Evolutionary conservation across 2,888 invertebrate genomes (phyloP).

Genomic region (Ochropleura plecta): DNA sequence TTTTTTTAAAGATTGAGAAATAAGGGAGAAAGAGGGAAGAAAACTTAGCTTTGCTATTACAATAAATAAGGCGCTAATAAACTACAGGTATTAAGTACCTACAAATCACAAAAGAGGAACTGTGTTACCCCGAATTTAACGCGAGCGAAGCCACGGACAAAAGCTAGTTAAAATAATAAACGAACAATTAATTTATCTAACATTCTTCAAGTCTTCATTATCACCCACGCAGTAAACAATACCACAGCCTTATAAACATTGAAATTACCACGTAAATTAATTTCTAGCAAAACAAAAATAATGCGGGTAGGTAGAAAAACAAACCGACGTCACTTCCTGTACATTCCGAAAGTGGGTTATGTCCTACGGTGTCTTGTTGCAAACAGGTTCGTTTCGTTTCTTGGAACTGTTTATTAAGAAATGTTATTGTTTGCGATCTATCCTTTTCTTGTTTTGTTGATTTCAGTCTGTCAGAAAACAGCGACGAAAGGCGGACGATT

Average conservation of each 20-base stretch:
- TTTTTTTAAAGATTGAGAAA: no score
- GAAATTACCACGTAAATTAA: constrained; percentile 7
- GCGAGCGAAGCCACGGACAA: no score
- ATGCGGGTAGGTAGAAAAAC: constrained; percentile 17
- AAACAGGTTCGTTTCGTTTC: neutral
- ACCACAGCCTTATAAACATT: neutral
- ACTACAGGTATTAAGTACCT: no score
- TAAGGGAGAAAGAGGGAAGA: no score
- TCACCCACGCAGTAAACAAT: neutral
- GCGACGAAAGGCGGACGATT: no score
- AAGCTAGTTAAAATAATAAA: constrained; percentile 3
- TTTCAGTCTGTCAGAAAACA: no score
- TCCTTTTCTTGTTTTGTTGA: no score
- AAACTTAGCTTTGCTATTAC: no score
- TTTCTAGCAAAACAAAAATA: constrained; percentile 5
- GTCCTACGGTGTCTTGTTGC: neutral
- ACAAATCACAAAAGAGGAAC: no score
- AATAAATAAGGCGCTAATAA: no score
- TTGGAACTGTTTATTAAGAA: neutral
- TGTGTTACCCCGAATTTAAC: no score
- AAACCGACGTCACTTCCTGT: constrained; percentile 16
- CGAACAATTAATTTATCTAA: neutral
- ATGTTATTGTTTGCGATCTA: neutral
- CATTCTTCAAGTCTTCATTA: neutral
- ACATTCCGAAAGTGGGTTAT: neutral